Evolutionary conservation across 2,888 invertebrate species (phyloP).

Genomic region (Ischnus inquisitorius): DNA sequence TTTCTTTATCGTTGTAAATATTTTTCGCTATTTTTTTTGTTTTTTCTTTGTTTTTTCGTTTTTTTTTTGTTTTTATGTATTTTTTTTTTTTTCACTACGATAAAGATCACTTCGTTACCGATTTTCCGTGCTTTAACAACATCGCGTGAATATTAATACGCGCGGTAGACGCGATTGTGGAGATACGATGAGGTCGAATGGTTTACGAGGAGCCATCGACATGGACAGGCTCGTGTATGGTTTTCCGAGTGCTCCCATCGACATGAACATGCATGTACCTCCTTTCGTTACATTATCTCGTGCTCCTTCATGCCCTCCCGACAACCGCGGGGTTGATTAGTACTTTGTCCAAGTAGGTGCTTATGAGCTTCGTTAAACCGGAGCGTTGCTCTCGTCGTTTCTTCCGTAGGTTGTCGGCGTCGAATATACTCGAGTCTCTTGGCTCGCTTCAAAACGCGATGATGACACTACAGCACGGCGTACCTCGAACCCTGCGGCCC

Average conservation of each 20-base stretch:
- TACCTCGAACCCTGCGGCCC: constrained; percentile 15
- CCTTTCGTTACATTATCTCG: neutral
- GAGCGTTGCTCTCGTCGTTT: constrained; percentile 1
- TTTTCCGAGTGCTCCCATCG: neutral
- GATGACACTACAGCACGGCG: constrained; percentile 18
- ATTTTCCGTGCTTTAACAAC: neutral
- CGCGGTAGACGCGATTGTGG: neutral
- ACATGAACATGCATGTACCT: neutral
- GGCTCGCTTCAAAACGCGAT: constrained; percentile 11
- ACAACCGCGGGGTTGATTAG: neutral
- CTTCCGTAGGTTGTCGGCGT: neutral
- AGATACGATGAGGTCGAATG: neutral
- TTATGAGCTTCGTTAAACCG: constrained; percentile 9
- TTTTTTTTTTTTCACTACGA: neutral
- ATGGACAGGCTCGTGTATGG: neutral
- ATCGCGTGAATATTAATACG: neutral
- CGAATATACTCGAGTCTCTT: constrained; percentile 14
- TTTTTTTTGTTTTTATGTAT: too few relatives aligned
- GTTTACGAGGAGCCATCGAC: neutral
- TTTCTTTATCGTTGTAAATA: constrained; percentile 37
- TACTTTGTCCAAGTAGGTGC: neutral
- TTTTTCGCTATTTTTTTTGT: too few relatives aligned
- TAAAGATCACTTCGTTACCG: neutral
- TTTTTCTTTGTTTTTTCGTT: too few relatives aligned
- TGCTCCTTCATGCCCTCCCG: neutral